These are phyloP conservation scores for Acanthis flammea DNA, from an alignment of 2,797 vertebrate species.

Conservation along the genomic window DNA sequence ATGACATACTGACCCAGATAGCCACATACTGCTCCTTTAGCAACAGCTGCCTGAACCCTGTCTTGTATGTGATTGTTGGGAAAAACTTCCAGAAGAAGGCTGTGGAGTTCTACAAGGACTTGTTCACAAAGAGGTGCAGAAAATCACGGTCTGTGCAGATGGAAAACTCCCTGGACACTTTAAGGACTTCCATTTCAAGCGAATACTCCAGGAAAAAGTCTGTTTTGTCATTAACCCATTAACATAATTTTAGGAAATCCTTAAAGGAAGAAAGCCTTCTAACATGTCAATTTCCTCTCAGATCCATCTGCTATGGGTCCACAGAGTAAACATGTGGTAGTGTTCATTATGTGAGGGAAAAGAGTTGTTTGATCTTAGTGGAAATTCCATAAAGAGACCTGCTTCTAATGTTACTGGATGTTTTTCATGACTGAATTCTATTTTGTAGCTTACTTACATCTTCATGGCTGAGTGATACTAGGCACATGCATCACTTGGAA, in stretches of 20 bases:
- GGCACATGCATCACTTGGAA: not conserved
- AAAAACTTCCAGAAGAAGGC: constrained; percentile 86
- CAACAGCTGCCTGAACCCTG: constrained; percentile 88
- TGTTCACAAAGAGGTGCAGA: constrained; percentile 23
- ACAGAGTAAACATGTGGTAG: not conserved
- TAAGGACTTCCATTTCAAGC: constrained; percentile 69
- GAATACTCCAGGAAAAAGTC: constrained; percentile 54
- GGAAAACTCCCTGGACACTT: constrained; percentile 68
- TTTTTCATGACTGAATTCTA: not conserved
- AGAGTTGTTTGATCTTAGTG: not conserved
- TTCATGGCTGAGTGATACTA: not conserved
- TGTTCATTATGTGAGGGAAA: not conserved
- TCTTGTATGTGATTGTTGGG: constrained; percentile 89
- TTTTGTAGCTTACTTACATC: not conserved
- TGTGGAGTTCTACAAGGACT: constrained; percentile 63
- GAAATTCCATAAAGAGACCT: not conserved
- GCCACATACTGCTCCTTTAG: constrained; percentile 78
- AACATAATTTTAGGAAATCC: not conserved
- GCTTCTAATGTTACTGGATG: not conserved
- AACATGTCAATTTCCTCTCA: not conserved
- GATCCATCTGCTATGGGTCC: not conserved
- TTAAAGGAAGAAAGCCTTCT: not conserved
- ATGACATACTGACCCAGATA: constrained; percentile 80
- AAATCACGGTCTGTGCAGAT: not conserved
- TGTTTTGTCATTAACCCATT: not conserved